Percentiles rank a stretch among this genome's conserved stretches.
These are phyloP conservation scores for Halictus quadricinctus DNA, from an alignment of 2,888 invertebrate genomes.

Conservation along the genomic window DNA sequence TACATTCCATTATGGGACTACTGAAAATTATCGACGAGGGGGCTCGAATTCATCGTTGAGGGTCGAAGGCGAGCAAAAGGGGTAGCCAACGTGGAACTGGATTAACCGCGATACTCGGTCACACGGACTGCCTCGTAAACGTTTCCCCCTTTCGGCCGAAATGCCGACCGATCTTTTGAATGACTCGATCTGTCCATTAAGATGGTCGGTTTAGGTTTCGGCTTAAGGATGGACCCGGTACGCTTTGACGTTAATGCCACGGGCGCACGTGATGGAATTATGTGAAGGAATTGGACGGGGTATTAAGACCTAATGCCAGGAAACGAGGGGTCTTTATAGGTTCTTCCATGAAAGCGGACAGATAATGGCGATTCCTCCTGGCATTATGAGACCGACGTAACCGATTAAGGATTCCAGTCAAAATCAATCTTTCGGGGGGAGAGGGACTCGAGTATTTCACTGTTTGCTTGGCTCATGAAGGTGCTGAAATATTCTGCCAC, in stretches of 20 bases:
- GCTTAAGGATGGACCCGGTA: conserved; percentile 10
- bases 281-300: conserved; percentile 7
- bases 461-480: background rate
- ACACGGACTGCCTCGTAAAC: conserved; percentile 61
- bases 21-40: conserved; percentile 61
- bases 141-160: conserved; percentile 36
- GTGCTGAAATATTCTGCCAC: background rate
- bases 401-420: background rate
- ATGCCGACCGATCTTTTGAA: conserved; percentile 51
- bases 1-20: background rate
- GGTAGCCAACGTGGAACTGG: conserved; percentile 57
- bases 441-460: background rate
- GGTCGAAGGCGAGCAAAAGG: conserved; percentile 48
- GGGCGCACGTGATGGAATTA: conserved; percentile 19
- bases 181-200: conserved; percentile 50
- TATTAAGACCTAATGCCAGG: conserved; percentile 9
- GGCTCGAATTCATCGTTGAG: conserved; percentile 57
- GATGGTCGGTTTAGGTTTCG: conserved; percentile 44
- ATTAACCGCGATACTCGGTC: conserved; percentile 64
- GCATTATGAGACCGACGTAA: background rate
- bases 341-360: background rate
- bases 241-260: conserved; percentile 21
- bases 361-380: background rate
- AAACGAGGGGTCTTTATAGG: conserved; percentile 15
- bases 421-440: background rate